A percentile compares a stretch with the other conserved stretches of the same genome.
Conservation (phyloP, 2,797 vertebrate genomes). For the Pelochelys cantorii region DNA sequence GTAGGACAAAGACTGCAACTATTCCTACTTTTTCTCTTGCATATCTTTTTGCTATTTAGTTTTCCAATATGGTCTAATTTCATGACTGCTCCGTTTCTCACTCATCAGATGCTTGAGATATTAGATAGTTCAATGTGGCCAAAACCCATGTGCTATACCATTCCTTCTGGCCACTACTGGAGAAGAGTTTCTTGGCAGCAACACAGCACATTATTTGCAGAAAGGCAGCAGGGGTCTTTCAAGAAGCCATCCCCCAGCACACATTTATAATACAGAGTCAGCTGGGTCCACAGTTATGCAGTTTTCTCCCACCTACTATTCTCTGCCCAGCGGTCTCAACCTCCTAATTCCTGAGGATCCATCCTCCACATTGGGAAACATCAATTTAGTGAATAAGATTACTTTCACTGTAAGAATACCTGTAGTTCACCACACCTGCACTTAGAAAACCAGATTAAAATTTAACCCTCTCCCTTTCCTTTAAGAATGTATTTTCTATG, state of each 20-base stretch:
- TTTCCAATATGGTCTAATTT: not conserved
- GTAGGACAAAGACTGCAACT: not conserved
- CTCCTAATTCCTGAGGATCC: not conserved
- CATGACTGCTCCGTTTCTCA: not conserved
- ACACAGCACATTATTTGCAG: not conserved
- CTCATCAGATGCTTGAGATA: not conserved
- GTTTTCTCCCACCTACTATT: not conserved
- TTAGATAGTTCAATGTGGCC: not conserved
- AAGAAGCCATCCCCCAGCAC: not conserved
- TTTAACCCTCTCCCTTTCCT: slow-evolving; percentile 53
- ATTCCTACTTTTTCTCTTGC: not conserved
- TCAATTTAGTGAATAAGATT: slow-evolving; percentile 17
- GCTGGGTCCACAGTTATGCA: slow-evolving; percentile 2
- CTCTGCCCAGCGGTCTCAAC: not conserved
- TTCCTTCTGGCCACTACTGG: not conserved
- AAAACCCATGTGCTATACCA: not conserved
- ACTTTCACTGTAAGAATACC: slow-evolving; percentile 57
- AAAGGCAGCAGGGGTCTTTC: slow-evolving; percentile 26
- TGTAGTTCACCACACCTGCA: slow-evolving; percentile 56
- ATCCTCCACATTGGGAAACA: slow-evolving; percentile 43
- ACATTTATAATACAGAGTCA: not conserved
- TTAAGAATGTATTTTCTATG: slow-evolving; percentile 57
- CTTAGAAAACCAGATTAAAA: slow-evolving; percentile 67
- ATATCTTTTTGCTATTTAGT: not conserved
- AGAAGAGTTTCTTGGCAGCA: slow-evolving; percentile 1